Evolutionary conservation across 2,888 invertebrate species (phyloP), one percentile per base, ranked within the genome.

Genomic region (Agonopterix arenella): DNA sequence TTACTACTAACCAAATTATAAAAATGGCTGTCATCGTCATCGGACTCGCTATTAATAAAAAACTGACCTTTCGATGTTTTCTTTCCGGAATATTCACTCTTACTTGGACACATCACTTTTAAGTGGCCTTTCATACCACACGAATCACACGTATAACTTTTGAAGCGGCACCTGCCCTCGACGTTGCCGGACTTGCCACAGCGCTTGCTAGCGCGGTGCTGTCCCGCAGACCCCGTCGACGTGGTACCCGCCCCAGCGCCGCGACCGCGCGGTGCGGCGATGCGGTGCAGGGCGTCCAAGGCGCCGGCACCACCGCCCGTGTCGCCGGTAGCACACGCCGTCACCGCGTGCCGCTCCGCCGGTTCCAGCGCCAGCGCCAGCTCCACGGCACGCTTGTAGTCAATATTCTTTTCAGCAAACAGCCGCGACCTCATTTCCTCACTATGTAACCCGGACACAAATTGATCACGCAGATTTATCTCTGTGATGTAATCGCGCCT

Each of bases 301-400:
- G 45, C 4, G 45, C 37, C 46, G 46, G 10, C 37, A 43, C 47
- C 11, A 11, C 37, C 46, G 37, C 8, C 37, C 8, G 8, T 13
- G 46, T 13, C 46, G 46, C 45, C n/a, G n/a, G n/a, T n/a, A n/a
- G n/a, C n/a, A n/a, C n/a, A n/a, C n/a, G n/a, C n/a, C n/a, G n/a
- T n/a, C n/a, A n/a, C n/a, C n/a, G n/a, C n/a, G n/a, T n/a, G n/a
- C n/a, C n/a, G n/a, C n/a, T n/a, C n/a, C n/a, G n/a, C n/a, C n/a
- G n/a, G n/a, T n/a, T n/a, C n/a, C n/a, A n/a, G n/a, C n/a, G n/a
- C n/a, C n/a, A n/a, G n/a, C 49, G 64, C 63, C 45, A 64, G 51
- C 48, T 68, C 64, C 54, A 64, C 61, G 4, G 59, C 62, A 18
- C 52, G 46, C 41, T 57, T 58, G 50, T 62, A 66, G 18, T 57